Base-by-base conservation (phyloP, 2,888 invertebrate species). In the Mystacides longicornis region DNA sequence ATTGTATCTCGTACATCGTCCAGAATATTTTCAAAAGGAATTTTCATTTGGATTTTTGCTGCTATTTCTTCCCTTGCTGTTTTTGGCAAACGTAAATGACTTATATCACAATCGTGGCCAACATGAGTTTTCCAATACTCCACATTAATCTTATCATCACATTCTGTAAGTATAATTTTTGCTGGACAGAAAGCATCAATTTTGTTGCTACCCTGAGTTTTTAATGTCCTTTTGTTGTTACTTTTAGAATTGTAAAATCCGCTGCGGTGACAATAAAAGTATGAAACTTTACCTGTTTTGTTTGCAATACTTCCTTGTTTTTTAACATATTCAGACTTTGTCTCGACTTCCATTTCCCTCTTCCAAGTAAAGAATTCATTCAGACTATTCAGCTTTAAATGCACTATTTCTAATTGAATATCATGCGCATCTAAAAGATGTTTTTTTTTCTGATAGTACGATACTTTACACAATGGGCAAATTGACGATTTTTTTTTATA, bases 181-280 rank as follows among this genome's bases (percentile, higher is more conserved):
- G 43, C 7, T 43, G 43, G 43, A 43, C 43, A 43, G 43, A 16
- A 18, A 43, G 43, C 43, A 43, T 43, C 18, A 43, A 43, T 43
- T 18, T 43, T 43, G 43, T 18, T 16, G 43, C 43, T 43, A 16
- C 43, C 43, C 43, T 11, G 9, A 16, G 18, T 16, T 18, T 43
- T 43, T 43, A 43, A 43, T 5, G 14, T 11, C 16, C 43, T 43
- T 43, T 43, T 43, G 43, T 43, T 43, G 27, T 43, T 43, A 43
- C 43, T 18, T 18, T 43, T 43, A 18, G 14, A 18, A 4, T 43
- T 43, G 43, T 43, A 43, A 18, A 43, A 43, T 43, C 43, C 43
- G 27, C 27, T 27, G 27, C 27, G 27, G 27, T 27, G 27, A 27
- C 27, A 27, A 27, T 27, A 27, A 27, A 27, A 27, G 27, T 27